Evolutionary conservation across 2,797 vertebrate species (phyloP).

Genomic region (Pelodytes ibericus): DNA sequence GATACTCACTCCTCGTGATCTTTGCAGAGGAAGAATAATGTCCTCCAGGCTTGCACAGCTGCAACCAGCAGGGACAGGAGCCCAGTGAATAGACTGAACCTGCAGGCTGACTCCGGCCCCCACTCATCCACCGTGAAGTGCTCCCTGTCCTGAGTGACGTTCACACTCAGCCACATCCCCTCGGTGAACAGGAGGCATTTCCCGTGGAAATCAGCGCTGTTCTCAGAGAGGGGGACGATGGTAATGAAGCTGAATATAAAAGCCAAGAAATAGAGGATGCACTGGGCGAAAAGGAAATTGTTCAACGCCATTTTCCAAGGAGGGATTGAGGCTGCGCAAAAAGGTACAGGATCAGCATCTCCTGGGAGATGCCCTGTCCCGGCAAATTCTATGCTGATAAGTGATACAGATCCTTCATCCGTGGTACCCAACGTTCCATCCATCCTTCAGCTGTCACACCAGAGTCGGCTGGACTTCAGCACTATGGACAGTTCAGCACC

Average conservation of each 20-base stretch:
- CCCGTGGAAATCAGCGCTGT: constrained; percentile 89
- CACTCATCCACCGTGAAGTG: constrained; percentile 96
- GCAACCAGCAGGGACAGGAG: constrained; percentile 90
- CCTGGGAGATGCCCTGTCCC: not conserved
- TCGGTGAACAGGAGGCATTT: constrained; percentile 93
- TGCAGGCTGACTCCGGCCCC: constrained; percentile 92
- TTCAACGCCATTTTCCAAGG: constrained; percentile 83
- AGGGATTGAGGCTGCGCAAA: constrained; percentile 63
- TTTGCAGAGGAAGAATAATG: constrained; percentile 93
- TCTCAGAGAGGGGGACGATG: constrained; percentile 92
- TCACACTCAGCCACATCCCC: constrained; percentile 97
- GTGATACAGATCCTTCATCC: too few species aligned
- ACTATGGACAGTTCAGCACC: constrained; percentile 10
- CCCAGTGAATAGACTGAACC: constrained; percentile 89
- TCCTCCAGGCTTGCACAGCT: constrained; percentile 92
- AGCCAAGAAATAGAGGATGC: constrained; percentile 88
- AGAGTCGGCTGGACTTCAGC: not conserved
- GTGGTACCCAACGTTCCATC: too few species aligned
- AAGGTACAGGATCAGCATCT: not conserved
- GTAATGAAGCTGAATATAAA: constrained; percentile 91
- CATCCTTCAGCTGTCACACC: not conserved
- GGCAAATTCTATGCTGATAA: too few species aligned
- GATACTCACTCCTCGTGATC: constrained; percentile 94
- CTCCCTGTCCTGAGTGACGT: constrained; percentile 91
- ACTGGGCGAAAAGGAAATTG: constrained; percentile 89